A percentile compares a stretch with the other conserved stretches of the same genome.
Conservation (phyloP, 1,140 invertebrate species). For the Chionoecetes opilio region DNA sequence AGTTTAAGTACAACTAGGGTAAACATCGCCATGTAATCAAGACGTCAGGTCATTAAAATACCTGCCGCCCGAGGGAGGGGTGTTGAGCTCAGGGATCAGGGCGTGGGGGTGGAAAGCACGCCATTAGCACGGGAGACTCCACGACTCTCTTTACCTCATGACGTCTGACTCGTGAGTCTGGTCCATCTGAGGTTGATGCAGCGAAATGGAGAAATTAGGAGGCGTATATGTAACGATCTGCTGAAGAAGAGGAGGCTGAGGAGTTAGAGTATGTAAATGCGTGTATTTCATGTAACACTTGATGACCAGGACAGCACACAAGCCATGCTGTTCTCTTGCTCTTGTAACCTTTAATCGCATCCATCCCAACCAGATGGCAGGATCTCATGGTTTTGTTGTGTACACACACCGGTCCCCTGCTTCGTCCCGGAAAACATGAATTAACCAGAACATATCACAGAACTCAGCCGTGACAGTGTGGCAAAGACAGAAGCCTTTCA, state of each 20-base stretch:
- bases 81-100: not conserved
- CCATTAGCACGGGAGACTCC: not conserved
- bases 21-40: not conserved
- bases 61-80: not conserved
- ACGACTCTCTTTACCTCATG: not conserved
- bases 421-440: not conserved
- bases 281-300: not conserved
- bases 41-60: not conserved
- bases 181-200: conserved; percentile 17
- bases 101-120: not conserved
- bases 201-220: not conserved
- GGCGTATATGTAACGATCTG: not conserved
- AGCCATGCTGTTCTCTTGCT: not conserved
- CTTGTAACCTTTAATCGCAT: no score
- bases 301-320: not conserved
- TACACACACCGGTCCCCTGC: no score
- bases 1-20: not conserved
- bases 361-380: no score
- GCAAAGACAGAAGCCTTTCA: no score
- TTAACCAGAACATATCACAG: no score
- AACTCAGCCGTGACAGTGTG: no score
- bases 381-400: no score
- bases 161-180: not conserved
- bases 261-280: not conserved
- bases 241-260: not conserved